Evolutionary conservation across 2,113 vertebrate genomes (phyloP).

Genomic region (Pseudorhombus dupliciocellatus): DNA sequence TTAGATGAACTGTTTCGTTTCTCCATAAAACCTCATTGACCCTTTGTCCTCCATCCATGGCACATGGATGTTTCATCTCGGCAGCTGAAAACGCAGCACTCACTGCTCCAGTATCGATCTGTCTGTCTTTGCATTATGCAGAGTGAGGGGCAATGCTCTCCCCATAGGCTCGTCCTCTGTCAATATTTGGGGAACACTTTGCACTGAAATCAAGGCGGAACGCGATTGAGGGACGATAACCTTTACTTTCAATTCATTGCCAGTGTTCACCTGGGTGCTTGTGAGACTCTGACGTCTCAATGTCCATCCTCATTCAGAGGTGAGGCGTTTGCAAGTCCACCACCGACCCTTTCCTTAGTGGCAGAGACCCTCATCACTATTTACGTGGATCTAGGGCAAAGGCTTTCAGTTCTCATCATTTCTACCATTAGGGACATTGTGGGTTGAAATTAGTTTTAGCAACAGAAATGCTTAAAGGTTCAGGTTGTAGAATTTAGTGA

Average conservation of each 20-base stretch:
- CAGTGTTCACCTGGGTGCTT: too few relatives aligned
- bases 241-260: background rate
- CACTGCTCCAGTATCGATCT: conserved; percentile 50
- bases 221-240: background rate
- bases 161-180: conserved; percentile 18
- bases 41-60: background rate
- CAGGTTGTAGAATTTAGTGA: too few relatives aligned
- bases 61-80: background rate
- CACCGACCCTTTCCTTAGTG: too few relatives aligned
- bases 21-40: background rate
- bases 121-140: conserved; percentile 45
- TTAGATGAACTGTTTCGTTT: background rate
- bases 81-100: conserved; percentile 2
- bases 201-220: conserved; percentile 30
- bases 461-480: too few relatives aligned
- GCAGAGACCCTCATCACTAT: too few relatives aligned
- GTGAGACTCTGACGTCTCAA: too few relatives aligned
- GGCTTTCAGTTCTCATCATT: too few relatives aligned
- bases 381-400: too few relatives aligned
- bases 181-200: conserved; percentile 51
- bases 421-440: too few relatives aligned
- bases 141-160: conserved; percentile 37
- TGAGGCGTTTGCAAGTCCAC: too few relatives aligned
- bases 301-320: too few relatives aligned
- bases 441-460: too few relatives aligned